Conservation (phyloP, 2,888 invertebrate species). For the Lasiommata megera region DNA sequence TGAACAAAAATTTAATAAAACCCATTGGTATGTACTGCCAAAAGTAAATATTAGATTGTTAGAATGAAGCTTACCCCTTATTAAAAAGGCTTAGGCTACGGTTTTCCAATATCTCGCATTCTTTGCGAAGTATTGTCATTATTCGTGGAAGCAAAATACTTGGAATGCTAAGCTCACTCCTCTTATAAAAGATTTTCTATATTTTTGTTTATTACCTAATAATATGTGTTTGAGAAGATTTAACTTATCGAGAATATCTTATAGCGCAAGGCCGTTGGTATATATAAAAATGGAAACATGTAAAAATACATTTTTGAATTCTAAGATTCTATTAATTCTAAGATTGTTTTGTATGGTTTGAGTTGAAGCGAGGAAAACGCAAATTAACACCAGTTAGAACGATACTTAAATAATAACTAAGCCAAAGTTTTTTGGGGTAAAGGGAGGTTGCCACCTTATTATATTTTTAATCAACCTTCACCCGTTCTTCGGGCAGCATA, state of each 20-base stretch:
- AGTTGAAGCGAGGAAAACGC: not conserved
- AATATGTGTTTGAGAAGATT: not conserved
- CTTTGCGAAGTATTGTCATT: slow-evolving; percentile 50
- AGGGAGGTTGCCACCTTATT: slow-evolving; percentile 32
- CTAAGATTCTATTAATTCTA: too few species aligned
- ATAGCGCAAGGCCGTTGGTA: too few species aligned
- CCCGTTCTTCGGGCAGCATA: slow-evolving; percentile 24
- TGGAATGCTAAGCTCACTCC: slow-evolving; percentile 45
- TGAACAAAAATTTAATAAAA: slow-evolving; percentile 20
- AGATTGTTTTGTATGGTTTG: too few species aligned
- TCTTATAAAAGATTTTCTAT: slow-evolving; percentile 8
- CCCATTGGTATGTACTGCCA: slow-evolving; percentile 15
- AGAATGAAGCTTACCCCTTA: slow-evolving; percentile 52
- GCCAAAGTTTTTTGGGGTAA: slow-evolving; percentile 16
- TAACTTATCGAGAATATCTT: not conserved
- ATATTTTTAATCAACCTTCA: slow-evolving; percentile 29
- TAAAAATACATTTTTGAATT: too few species aligned
- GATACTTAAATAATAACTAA: slow-evolving; percentile 7
- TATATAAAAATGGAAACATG: too few species aligned
- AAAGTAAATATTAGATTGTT: slow-evolving; percentile 35
- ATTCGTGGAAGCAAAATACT: slow-evolving; percentile 46
- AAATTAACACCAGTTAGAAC: slow-evolving; percentile 2
- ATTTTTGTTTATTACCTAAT: not conserved
- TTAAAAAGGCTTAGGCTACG: slow-evolving; percentile 52
- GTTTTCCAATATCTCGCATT: slow-evolving; percentile 59